These are phyloP conservation scores for Sminthurides aquaticus DNA, from an alignment of 2,888 invertebrate genomes.

Conservation along the genomic window DNA sequence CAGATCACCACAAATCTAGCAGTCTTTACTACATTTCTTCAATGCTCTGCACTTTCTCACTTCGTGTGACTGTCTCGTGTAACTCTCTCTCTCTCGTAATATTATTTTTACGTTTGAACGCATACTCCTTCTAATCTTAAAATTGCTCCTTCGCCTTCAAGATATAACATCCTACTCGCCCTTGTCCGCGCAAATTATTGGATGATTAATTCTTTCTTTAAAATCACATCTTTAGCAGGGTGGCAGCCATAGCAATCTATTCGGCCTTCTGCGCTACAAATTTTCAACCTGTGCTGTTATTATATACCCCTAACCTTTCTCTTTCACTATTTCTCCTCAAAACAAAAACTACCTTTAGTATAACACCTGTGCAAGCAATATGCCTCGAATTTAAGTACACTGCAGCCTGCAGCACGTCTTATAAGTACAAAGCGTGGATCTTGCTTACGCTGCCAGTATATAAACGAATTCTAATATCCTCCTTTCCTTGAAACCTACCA, in stretches of 20 bases:
- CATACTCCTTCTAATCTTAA: no score
- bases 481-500: no score
- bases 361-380: background rate
- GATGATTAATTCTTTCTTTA: no score
- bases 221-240: no score
- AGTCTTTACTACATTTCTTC: slow-evolving; percentile 14
- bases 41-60: slow-evolving; percentile 31
- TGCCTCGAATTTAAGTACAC: background rate
- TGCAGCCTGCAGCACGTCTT: background rate
- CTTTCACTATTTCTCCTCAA: background rate
- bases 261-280: no score
- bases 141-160: no score
- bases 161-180: no score
- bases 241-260: no score
- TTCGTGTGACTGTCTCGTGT: slow-evolving; percentile 28
- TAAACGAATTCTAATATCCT: no score
- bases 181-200: no score
- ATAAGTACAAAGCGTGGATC: background rate
- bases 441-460: no score
- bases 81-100: slow-evolving; percentile 1
- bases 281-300: background rate
- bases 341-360: background rate
- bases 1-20: background rate
- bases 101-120: background rate
- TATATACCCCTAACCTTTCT: background rate